Evolutionary conservation across 2,113 vertebrate genomes (phyloP).

Genomic region (Albula goreensis): DNA sequence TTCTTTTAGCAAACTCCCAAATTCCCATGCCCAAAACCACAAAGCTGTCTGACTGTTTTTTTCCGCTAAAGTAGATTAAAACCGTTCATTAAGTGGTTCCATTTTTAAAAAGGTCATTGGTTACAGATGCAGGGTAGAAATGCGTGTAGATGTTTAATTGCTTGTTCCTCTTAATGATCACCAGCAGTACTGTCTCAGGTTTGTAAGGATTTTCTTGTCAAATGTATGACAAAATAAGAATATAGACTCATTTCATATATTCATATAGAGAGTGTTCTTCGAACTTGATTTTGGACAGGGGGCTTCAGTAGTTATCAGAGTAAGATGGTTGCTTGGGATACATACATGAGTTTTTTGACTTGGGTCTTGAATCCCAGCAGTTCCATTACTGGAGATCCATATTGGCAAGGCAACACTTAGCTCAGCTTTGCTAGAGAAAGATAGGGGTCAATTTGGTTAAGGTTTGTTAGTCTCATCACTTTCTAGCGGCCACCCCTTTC

Average conservation of each 20-base stretch:
- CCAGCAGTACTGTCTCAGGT: neutral
- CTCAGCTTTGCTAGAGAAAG: too few species aligned
- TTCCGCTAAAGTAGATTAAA: neutral
- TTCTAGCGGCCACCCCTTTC: too few species aligned
- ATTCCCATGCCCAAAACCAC: neutral
- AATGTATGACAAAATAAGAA: neutral
- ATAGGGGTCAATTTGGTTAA: too few species aligned
- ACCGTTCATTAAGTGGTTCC: neutral
- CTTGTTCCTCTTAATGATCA: neutral
- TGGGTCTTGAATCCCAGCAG: too few species aligned
- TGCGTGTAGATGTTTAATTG: neutral
- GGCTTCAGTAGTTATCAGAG: too few species aligned
- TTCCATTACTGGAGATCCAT: too few species aligned
- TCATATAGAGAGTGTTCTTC: neutral
- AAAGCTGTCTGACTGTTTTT: neutral
- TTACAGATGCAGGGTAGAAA: neutral
- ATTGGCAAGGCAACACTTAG: too few species aligned
- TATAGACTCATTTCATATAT: neutral
- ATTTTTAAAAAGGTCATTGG: neutral
- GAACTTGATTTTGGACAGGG: neutral
- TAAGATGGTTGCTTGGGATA: too few species aligned
- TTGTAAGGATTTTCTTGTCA: neutral
- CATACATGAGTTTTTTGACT: too few species aligned
- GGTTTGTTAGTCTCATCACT: too few species aligned
- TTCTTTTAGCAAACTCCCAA: conserved; percentile 26